Evolutionary conservation across 2,888 invertebrate genomes (phyloP).

Genomic region (Fabriciana adippe): DNA sequence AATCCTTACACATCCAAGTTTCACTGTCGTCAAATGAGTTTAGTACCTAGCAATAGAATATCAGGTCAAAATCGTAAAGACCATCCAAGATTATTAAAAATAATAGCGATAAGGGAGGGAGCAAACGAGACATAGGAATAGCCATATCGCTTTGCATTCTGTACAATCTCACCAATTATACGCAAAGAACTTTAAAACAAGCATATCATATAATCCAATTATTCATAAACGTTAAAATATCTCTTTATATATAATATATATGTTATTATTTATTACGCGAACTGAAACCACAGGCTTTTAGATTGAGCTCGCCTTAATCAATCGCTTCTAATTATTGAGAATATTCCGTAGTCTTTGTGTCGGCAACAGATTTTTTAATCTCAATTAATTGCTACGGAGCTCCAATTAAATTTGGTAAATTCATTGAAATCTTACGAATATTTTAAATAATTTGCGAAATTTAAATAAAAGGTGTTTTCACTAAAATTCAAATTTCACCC

Average conservation of each 20-base stretch:
- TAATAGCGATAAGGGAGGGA: too few species aligned
- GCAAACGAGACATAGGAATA: too few species aligned
- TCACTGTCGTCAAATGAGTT: too few species aligned
- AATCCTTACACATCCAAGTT: too few species aligned
- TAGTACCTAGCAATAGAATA: too few species aligned
- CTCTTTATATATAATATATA: neutral
- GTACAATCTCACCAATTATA: neutral
- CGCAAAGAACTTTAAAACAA: neutral
- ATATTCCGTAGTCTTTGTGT: conserved; percentile 24
- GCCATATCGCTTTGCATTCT: too few species aligned
- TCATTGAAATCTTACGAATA: conserved; percentile 13
- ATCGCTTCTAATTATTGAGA: conserved; percentile 34
- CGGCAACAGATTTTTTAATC: conserved; percentile 34
- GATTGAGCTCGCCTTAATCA: conserved; percentile 23
- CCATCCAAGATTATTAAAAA: too few species aligned
- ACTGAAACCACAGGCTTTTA: conserved; percentile 12
- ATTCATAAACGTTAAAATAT: neutral
- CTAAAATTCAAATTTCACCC: too few species aligned
- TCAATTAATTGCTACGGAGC: conserved; percentile 30
- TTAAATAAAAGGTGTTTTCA: neutral
- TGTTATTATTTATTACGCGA: conserved; percentile 12
- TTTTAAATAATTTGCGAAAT: neutral
- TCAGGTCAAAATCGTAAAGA: too few species aligned
- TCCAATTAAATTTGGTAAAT: conserved; percentile 23
- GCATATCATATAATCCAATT: neutral